Evolutionary conservation across 2,888 invertebrate genomes (phyloP).

Genomic region (Capitulum mitella): DNA sequence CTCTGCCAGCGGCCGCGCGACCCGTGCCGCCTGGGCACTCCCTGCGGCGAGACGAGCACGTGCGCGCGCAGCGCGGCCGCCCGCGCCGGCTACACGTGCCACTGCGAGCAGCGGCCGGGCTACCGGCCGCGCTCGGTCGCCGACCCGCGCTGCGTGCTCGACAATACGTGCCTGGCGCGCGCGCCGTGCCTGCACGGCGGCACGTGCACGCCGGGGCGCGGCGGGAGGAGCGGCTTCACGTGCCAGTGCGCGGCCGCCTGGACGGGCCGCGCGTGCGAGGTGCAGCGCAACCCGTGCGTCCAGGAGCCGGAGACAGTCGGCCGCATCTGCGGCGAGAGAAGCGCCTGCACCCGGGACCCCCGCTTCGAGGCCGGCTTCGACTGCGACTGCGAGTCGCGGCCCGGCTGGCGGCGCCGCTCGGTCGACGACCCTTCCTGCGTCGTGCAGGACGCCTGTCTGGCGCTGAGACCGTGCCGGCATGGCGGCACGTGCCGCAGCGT

Average conservation of each 20-base stretch:
- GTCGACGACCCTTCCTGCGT: neutral
- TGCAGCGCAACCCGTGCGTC: neutral
- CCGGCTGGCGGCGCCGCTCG: conserved; percentile 6
- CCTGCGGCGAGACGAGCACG: neutral
- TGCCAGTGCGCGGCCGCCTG: neutral
- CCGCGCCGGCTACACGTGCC: neutral
- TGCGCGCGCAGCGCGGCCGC: neutral
- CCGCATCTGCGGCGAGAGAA: neutral
- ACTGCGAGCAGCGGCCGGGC: conserved; percentile 6
- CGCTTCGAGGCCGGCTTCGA: neutral
- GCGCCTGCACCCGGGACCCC: neutral
- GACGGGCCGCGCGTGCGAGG: neutral
- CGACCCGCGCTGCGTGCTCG: neutral
- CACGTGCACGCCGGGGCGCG: neutral
- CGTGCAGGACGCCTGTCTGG: neutral
- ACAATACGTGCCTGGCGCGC: neutral
- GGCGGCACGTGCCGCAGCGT: neutral
- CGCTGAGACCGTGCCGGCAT: neutral
- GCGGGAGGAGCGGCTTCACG: conserved; percentile 1
- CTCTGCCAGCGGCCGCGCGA: neutral
- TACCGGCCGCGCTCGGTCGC: neutral
- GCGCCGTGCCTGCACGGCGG: conserved; percentile 8
- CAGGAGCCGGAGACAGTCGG: neutral
- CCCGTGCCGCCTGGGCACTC: neutral
- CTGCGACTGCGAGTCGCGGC: conserved; percentile 9